Percentiles rank a stretch among this genome's conserved stretches.
Conservation (phyloP, 2,797 vertebrate genomes). For the Pseudocheirus occidentalis region DNA sequence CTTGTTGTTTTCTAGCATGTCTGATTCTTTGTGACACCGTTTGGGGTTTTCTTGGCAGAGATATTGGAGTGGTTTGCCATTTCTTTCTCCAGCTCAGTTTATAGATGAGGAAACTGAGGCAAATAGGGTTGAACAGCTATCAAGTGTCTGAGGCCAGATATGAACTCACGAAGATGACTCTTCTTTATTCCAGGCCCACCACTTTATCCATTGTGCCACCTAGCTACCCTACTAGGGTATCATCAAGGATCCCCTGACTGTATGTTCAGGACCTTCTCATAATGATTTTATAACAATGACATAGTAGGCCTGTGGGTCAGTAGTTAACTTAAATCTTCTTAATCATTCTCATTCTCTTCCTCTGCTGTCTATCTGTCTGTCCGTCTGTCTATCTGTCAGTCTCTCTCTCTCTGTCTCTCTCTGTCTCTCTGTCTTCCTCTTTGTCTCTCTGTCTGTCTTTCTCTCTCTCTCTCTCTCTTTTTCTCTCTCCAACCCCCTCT, state of each 20-base stretch:
- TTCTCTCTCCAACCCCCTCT: too few species aligned
- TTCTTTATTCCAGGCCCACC: neutral
- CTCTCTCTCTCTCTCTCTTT: too few species aligned
- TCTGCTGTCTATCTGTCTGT: too few species aligned
- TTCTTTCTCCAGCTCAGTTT: neutral
- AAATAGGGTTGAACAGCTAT: neutral
- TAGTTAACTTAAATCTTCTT: neutral
- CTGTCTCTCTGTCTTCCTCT: neutral
- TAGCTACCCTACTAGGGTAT: neutral
- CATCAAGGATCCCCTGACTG: neutral
- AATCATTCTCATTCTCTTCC: neutral
- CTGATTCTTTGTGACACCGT: neutral
- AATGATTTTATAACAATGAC: neutral
- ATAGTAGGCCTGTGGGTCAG: neutral
- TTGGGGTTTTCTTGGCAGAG: neutral
- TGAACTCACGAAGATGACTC: neutral
- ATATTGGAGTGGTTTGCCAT: neutral
- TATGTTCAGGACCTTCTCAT: neutral
- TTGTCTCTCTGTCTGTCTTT: too few species aligned
- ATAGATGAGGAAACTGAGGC: neutral
- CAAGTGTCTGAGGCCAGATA: neutral
- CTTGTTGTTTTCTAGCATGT: neutral
- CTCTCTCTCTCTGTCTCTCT: too few species aligned
- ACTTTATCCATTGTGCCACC: neutral
- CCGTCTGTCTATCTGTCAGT: too few species aligned